A percentile compares a stretch with the other conserved stretches of the same genome.
Evolutionary conservation across 2,888 invertebrate genomes (phyloP).

Genomic region (Pyrocoelia pectoralis): DNA sequence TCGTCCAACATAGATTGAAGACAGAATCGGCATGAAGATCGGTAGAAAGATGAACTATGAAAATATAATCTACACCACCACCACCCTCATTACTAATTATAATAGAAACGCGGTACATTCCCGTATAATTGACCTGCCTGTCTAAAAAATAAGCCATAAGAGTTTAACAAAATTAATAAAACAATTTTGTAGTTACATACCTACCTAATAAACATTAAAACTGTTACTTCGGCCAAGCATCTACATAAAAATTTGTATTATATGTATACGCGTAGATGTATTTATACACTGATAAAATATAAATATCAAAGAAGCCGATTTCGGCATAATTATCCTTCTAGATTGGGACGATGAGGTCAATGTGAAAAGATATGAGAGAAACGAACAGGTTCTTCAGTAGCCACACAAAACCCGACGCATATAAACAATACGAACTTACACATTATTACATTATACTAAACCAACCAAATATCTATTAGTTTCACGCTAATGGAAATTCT

Average conservation of each 20-base stretch:
- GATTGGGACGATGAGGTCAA: constrained; percentile 46
- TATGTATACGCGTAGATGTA: background rate
- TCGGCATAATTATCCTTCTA: constrained; percentile 46
- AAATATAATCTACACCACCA: too few relatives aligned
- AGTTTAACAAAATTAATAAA: background rate
- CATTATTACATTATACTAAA: background rate
- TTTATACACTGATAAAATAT: constrained; percentile 15
- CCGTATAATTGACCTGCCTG: constrained; percentile 3
- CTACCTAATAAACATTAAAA: constrained; percentile 2
- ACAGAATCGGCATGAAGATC: too few relatives aligned
- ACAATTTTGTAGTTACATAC: too few relatives aligned
- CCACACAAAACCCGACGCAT: constrained; percentile 27
- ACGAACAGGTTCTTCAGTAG: constrained; percentile 46
- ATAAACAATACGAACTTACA: background rate
- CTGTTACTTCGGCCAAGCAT: constrained; percentile 1
- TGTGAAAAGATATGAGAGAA: constrained; percentile 43
- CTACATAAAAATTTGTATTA: constrained; percentile 7
- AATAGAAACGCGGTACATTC: background rate
- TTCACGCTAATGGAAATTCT: constrained; percentile 36
- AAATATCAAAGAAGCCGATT: constrained; percentile 44
- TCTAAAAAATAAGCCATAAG: background rate
- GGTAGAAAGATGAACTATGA: too few relatives aligned
- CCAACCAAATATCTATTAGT: constrained; percentile 12
- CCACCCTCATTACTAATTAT: too few relatives aligned
- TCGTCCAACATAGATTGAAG: too few relatives aligned